These are phyloP conservation scores for Hydrolagus affinis DNA, from an alignment of 2,113 vertebrate species.

Conservation along the genomic window DNA sequence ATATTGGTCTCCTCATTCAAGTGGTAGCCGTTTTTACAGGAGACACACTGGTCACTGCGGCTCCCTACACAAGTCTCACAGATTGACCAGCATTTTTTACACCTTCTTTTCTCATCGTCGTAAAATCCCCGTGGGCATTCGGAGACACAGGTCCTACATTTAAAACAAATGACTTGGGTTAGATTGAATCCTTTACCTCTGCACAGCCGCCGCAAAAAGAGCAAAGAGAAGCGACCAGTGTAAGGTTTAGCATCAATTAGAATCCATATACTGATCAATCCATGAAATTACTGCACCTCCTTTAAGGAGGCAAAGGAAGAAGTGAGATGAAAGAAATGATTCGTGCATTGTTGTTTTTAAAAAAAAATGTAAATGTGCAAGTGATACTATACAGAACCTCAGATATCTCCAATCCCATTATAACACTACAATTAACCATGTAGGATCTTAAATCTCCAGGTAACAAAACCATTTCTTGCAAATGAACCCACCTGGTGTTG, in stretches of 20 bases:
- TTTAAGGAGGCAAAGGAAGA: background rate
- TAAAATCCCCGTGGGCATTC: conserved; percentile 89
- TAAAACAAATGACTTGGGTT: background rate
- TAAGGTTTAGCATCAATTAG: no score
- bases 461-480: background rate
- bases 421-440: no score
- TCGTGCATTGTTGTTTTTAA: background rate
- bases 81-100: conserved; percentile 83
- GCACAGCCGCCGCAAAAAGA: no score
- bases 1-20: conserved; percentile 77
- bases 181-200: background rate
- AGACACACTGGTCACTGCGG: conserved; percentile 81
- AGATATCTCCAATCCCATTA: no score
- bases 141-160: conserved; percentile 79
- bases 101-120: conserved; percentile 85
- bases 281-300: no score
- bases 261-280: no score
- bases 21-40: conserved; percentile 80
- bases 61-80: conserved; percentile 87
- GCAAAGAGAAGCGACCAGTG: no score
- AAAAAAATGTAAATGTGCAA: no score
- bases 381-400: no score
- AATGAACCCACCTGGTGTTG: conserved; percentile 73
- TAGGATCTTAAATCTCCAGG: no score
- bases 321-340: conserved; percentile 33